Percentiles rank a stretch among this genome's conserved stretches.
These are phyloP conservation scores for Emydocephalus ijimae DNA, from an alignment of 2,113 vertebrate genomes.

Conservation along the genomic window DNA sequence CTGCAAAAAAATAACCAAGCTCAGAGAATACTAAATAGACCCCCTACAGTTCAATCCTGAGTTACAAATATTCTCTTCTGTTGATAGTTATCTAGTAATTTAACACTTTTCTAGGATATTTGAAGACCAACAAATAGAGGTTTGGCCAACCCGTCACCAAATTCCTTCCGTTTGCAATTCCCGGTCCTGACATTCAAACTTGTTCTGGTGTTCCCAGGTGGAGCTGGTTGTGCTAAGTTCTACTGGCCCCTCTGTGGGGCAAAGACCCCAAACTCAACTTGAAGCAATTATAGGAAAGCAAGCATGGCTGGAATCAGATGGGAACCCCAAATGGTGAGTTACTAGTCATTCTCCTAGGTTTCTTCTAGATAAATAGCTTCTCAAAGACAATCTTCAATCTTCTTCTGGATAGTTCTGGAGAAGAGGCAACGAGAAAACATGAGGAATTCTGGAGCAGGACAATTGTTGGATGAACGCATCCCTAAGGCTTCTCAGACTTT, in stretches of 20 bases:
- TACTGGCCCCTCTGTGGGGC: not conserved
- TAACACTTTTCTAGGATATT: not conserved
- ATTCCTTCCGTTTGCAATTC: not conserved
- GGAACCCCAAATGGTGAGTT: not conserved
- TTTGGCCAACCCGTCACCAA: not conserved
- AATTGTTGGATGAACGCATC: not conserved
- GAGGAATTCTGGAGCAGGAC: not conserved
- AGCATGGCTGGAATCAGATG: not conserved
- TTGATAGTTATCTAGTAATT: not conserved
- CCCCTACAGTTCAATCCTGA: no score
- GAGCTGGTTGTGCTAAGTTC: not conserved
- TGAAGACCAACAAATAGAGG: not conserved
- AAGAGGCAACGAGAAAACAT: not conserved
- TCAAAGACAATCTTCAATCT: not conserved
- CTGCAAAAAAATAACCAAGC: no score
- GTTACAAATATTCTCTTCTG: no score
- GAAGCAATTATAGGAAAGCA: not conserved
- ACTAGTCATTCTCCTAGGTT: not conserved
- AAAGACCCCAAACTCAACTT: not conserved
- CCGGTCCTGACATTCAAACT: not conserved
- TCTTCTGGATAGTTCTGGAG: not conserved
- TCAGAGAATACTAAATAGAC: no score
- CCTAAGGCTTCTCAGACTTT: not conserved
- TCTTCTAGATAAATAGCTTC: not conserved
- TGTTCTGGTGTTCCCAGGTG: not conserved